phyloP scores from a whole-genome alignment of 2,888 invertebrate genomes.

The Eumerus sabulonum region DNA sequence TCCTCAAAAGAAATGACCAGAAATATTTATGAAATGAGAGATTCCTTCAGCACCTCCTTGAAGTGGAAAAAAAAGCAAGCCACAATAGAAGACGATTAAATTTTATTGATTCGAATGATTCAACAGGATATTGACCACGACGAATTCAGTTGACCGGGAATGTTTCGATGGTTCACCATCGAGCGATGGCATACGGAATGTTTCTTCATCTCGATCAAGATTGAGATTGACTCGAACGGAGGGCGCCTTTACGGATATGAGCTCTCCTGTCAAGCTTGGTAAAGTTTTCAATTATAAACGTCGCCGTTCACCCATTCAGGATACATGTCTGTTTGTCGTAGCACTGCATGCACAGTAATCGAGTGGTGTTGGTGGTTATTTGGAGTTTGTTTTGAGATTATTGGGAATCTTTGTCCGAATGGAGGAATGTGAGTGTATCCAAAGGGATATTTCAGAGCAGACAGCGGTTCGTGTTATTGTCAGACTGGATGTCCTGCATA shows the following conservation, averaged over 20 bases:
- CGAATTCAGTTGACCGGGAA: too few relatives aligned
- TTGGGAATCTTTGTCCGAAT: constrained; percentile 53
- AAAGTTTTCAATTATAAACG: too few relatives aligned
- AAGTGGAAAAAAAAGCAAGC: constrained; percentile 21
- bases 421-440: constrained; percentile 45
- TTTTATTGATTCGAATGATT: constrained; percentile 60
- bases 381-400: constrained; percentile 60
- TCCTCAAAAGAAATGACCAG: constrained; percentile 27
- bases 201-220: too few relatives aligned
- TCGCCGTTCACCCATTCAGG: not conserved
- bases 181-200: too few relatives aligned
- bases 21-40: constrained; percentile 60
- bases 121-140: constrained; percentile 14
- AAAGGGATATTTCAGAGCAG: not conserved
- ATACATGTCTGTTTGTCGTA: constrained; percentile 24
- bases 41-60: constrained; percentile 28
- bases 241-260: too few relatives aligned
- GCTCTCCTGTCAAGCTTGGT: too few relatives aligned
- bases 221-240: too few relatives aligned
- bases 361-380: too few relatives aligned
- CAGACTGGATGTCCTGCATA: too few relatives aligned
- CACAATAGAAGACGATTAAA: constrained; percentile 58
- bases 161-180: too few relatives aligned
- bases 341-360: not conserved
- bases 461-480: constrained; percentile 7